These are phyloP conservation scores for Rhabdomys pumilio DNA, from an alignment of 2,797 vertebrate species.

Conservation along the genomic window DNA sequence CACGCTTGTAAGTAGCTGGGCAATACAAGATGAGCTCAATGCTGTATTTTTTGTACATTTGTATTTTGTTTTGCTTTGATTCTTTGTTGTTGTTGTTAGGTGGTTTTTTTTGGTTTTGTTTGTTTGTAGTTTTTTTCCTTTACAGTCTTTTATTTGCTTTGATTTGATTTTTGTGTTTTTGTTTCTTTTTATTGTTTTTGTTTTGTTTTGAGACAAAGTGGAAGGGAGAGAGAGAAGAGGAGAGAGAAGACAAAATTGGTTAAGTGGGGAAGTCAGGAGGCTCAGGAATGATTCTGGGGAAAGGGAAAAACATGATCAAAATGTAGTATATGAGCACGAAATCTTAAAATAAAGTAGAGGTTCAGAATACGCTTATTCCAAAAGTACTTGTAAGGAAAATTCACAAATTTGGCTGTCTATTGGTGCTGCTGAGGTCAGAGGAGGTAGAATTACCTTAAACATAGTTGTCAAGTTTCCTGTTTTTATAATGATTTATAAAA, in stretches of 20 bases:
- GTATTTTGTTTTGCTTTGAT: background rate
- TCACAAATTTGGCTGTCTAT: background rate
- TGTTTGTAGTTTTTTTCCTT: background rate
- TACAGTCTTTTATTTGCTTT: background rate
- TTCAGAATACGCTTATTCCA: background rate
- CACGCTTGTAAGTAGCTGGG: background rate
- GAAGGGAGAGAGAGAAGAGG: background rate
- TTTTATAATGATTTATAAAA: background rate
- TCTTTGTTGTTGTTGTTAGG: background rate
- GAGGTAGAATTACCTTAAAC: background rate
- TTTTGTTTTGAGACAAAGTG: background rate
- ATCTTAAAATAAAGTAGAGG: background rate
- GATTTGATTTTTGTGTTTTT: background rate
- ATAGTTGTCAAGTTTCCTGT: background rate
- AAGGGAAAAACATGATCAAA: background rate
- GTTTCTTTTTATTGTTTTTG: background rate
- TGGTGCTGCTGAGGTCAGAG: background rate
- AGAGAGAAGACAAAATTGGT: background rate
- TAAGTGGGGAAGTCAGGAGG: background rate
- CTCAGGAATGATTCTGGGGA: background rate
- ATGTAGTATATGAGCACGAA: background rate
- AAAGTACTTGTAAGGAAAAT: constrained; percentile 4
- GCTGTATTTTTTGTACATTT: background rate
- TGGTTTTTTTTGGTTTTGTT: background rate
- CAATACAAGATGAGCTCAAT: background rate